A percentile compares a stretch with the other conserved stretches of the same genome.
Conservation (phyloP, 2,888 invertebrate species). For the Zaprionus lineosus region DNA sequence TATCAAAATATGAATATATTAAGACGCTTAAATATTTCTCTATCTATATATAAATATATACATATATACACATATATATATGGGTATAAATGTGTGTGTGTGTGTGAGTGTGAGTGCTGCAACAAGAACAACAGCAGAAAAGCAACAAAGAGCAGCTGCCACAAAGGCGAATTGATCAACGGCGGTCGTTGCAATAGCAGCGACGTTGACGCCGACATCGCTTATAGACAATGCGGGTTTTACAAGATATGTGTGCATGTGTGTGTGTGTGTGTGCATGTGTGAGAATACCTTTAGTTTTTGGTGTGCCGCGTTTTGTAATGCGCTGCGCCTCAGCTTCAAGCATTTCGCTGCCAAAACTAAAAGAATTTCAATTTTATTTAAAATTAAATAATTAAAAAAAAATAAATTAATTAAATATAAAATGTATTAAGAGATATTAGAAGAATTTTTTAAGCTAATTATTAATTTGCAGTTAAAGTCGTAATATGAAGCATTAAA, state of each 20-base stretch:
- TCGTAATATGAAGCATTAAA: no score
- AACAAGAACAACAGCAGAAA: conserved; percentile 56
- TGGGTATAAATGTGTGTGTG: conserved; percentile 7
- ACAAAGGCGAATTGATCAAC: conserved; percentile 53
- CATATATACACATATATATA: conserved; percentile 1
- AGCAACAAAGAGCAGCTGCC: conserved; percentile 40
- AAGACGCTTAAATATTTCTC: no score
- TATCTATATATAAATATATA: background rate
- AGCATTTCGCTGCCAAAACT: conserved; percentile 16
- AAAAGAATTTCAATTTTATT: no score
- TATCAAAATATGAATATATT: no score
- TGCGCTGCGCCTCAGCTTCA: conserved; percentile 45
- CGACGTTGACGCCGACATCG: conserved; percentile 3
- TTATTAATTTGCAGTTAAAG: no score
- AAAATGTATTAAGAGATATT: background rate
- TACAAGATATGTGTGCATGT: conserved; percentile 65
- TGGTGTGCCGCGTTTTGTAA: conserved; percentile 46
- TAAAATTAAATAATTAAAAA: no score
- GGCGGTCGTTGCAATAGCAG: conserved; percentile 24
- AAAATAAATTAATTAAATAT: background rate
- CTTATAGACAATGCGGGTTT: no score
- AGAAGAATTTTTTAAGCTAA: no score
- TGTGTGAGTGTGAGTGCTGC: conserved; percentile 68
- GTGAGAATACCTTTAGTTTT: conserved; percentile 61
- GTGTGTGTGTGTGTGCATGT: conserved; percentile 52